These are phyloP conservation scores for Numenius phaeopus DNA, from an alignment of 2,797 vertebrate species.

Conservation along the genomic window DNA sequence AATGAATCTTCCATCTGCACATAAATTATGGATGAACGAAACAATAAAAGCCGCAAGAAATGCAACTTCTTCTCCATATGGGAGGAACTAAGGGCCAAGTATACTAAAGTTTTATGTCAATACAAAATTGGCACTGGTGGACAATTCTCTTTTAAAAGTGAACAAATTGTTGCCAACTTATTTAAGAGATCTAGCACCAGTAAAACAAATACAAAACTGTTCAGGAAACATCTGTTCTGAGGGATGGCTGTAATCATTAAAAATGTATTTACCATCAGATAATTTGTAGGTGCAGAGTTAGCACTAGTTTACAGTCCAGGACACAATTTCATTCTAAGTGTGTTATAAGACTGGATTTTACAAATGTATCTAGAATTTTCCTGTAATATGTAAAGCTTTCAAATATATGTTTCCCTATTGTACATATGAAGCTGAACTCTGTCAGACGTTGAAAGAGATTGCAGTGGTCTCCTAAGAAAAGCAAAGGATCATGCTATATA, in stretches of 20 bases:
- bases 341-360: neutral
- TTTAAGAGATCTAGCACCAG: conserved; percentile 50
- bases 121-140: conserved; percentile 54
- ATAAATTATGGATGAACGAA: conserved; percentile 70
- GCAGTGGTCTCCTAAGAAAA: neutral
- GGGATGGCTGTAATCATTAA: conserved; percentile 47
- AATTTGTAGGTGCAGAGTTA: conserved; percentile 57
- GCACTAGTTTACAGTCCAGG: neutral
- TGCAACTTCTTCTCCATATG: conserved; percentile 37
- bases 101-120: conserved; percentile 62
- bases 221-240: conserved; percentile 67
- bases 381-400: neutral
- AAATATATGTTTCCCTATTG: neutral
- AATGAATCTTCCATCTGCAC: conserved; percentile 56
- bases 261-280: conserved; percentile 60
- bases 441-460: neutral
- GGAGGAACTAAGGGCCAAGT: conserved; percentile 44
- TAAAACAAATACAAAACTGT: conserved; percentile 26
- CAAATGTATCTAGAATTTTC: neutral
- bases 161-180: conserved; percentile 57
- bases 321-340: conserved; percentile 31
- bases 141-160: conserved; percentile 58
- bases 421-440: neutral
- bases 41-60: conserved; percentile 58
- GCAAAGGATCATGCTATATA: neutral